Percentiles rank a stretch among this genome's conserved stretches.
These are phyloP conservation scores for Creontiades dilutus DNA, from an alignment of 2,888 invertebrate genomes.

Conservation along the genomic window DNA sequence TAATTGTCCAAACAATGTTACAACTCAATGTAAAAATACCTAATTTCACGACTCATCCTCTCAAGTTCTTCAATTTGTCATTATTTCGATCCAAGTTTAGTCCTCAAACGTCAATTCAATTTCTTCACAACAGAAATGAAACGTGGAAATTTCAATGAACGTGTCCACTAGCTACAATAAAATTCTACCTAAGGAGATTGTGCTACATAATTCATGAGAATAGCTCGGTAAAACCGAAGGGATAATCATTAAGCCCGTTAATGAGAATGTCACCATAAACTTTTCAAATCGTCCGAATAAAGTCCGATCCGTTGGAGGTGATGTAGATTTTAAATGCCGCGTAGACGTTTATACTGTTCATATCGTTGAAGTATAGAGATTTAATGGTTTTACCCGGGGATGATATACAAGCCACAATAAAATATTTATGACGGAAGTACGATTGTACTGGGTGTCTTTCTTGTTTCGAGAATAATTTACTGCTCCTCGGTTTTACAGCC, in stretches of 20 bases:
- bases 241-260: conserved; percentile 43
- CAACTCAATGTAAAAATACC: no score
- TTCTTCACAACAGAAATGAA: no score
- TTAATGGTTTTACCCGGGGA: conserved; percentile 41
- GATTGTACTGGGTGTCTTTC: conserved; percentile 40
- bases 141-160: no score
- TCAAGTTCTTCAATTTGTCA: no score
- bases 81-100: no score
- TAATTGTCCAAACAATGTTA: no score
- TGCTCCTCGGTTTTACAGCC: conserved; percentile 28
- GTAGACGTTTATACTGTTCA: conserved; percentile 43
- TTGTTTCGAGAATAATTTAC: conserved; percentile 47
- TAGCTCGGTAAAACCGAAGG: background rate
- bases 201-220: conserved; percentile 3
- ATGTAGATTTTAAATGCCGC: conserved; percentile 37
- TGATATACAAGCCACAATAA: conserved; percentile 57
- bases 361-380: conserved; percentile 50
- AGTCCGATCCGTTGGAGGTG: conserved; percentile 30
- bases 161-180: no score
- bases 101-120: no score
- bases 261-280: conserved; percentile 56
- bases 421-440: conserved; percentile 63
- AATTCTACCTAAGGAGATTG: no score
- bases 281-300: conserved; percentile 26
- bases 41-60: no score